Percentiles rank a stretch among this genome's conserved stretches.
phyloP scores from a whole-genome alignment of 2,888 invertebrate genomes.

The Ichneumoninae sp. region DNA sequence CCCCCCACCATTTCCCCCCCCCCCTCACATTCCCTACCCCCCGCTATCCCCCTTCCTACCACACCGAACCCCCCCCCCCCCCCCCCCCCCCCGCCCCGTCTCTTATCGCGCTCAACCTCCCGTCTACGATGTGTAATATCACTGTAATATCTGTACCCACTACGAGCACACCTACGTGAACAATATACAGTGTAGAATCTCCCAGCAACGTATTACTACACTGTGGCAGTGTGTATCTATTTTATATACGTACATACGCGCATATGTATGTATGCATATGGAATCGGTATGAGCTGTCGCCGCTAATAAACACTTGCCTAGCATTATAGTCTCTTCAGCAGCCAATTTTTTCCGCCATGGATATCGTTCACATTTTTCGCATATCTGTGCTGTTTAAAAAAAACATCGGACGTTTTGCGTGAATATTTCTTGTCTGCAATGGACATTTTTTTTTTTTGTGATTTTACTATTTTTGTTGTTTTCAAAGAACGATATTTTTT shows the following conservation, averaged over 20 bases:
- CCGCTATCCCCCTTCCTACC: slow-evolving; percentile 39
- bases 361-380: slow-evolving; percentile 54
- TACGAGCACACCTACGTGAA: slow-evolving; percentile 66
- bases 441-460: neutral
- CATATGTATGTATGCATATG: neutral
- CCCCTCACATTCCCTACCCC: slow-evolving; percentile 45
- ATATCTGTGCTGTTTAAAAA: neutral
- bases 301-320: slow-evolving; percentile 66
- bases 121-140: slow-evolving; percentile 37
- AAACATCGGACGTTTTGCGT: neutral
- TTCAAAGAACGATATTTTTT: neutral
- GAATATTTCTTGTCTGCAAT: neutral
- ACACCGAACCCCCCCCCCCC: slow-evolving; percentile 9
- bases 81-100: slow-evolving; percentile 18
- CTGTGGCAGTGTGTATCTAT: slow-evolving; percentile 18
- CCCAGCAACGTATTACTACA: slow-evolving; percentile 35
- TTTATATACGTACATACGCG: neutral
- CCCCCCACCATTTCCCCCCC: neutral
- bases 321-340: slow-evolving; percentile 63
- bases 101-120: slow-evolving; percentile 49
- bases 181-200: slow-evolving; percentile 43
- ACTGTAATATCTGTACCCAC: slow-evolving; percentile 39
- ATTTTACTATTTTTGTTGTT: neutral
- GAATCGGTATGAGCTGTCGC: slow-evolving; percentile 47
- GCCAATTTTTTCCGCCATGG: slow-evolving; percentile 62